Evolutionary conservation across 2,888 invertebrate species (phyloP), one percentile per base, ranked within the genome.

Genomic region (Campopleginae sp.): DNA sequence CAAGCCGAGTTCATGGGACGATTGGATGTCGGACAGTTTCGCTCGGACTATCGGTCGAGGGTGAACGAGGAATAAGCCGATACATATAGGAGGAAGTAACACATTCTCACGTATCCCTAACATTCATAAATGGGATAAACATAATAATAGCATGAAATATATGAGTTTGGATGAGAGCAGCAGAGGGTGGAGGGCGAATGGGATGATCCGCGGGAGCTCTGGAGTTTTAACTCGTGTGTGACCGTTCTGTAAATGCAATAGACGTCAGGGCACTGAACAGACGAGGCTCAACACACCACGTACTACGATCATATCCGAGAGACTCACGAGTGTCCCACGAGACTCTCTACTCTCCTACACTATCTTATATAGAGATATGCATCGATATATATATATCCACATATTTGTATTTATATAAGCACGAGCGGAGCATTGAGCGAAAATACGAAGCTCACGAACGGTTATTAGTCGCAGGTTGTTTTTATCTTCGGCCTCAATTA

Each of bases 401-500:
- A 48, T 17, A 17, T 19, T 54, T 44, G 19, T 51, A 51, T 51
- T 48, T 65, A 65, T 54, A 82, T 54, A 82, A 27, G 58, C 46
- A 54, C 12, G 12, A 27, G 33, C 66, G 66, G 76, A 82, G 82
- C 82, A 80, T 82, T 77, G 82, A 80, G 77, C 79, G 44, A 46
- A 61, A 85, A 78, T 82, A 82, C 82, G 82, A 82, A 72, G 71
- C 72, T 48, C 72, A 48, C 66, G 89, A 89, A 91, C 90, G 90
- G 92, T 93, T 93, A 93, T 93, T 93, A 93, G 91, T 92, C 91
- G 90, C 90, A 89, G 89, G 89, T 91, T 90, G 89, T 91, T 84
- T 93, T 93, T 93, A 92, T 93, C 92, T 93, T 93, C 92, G 91
- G 90, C 89, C 92, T 93, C 93, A 93, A 93, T 93, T 93, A 93